These are phyloP conservation scores for Ormyrus labotus DNA, from an alignment of 2,888 invertebrate genomes.

Conservation along the genomic window DNA sequence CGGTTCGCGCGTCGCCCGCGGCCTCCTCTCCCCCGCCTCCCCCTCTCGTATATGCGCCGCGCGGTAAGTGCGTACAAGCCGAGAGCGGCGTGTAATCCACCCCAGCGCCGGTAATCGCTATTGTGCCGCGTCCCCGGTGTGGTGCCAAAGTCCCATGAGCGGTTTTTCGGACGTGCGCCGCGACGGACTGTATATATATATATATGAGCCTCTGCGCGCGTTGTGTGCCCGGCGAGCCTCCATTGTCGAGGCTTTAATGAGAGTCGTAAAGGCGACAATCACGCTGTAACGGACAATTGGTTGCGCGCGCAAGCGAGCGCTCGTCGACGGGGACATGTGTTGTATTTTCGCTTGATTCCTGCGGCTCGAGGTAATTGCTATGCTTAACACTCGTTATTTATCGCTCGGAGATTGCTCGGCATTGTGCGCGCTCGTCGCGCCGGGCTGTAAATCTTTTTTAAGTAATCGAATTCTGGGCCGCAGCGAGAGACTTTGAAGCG, in stretches of 20 bases:
- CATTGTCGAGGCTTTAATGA: conserved; percentile 51
- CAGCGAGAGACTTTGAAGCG: no score
- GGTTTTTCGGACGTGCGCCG: conserved; percentile 54
- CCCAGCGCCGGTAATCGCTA: conserved; percentile 70
- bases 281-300: conserved; percentile 53
- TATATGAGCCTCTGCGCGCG: not conserved
- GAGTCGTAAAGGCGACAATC: conserved; percentile 57
- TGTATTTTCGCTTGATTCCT: conserved; percentile 28
- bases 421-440: not conserved
- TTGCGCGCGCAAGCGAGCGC: conserved; percentile 10
- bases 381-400: conserved; percentile 44
- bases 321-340: conserved; percentile 44
- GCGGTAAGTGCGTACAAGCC: conserved; percentile 53
- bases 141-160: conserved; percentile 45
- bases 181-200: not conserved
- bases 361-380: conserved; percentile 26
- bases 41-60: conserved; percentile 1
- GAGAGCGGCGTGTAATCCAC: conserved; percentile 68
- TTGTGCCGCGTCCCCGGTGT: conserved; percentile 65
- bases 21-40: not conserved
- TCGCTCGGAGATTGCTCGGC: conserved; percentile 11
- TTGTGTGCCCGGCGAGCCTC: not conserved
- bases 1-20: conserved; percentile 10
- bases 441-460: not conserved
- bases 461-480: not conserved